phyloP scores from a whole-genome alignment of 2,888 invertebrate genomes.

The Mylabris sibirica region DNA sequence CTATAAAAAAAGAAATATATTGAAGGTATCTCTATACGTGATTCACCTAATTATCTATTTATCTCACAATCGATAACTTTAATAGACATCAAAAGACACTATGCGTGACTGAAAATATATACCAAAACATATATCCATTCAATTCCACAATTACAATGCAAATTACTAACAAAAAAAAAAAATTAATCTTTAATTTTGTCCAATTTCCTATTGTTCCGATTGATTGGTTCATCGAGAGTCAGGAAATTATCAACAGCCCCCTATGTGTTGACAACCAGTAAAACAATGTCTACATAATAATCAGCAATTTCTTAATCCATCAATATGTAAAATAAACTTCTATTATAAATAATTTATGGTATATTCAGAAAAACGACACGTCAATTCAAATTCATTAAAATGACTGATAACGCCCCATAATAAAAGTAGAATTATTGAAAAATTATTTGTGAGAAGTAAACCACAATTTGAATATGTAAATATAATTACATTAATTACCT shows the following conservation, averaged over 20 bases:
- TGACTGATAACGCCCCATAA: constrained; percentile 10
- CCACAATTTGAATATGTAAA: constrained; percentile 38
- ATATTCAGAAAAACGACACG: background rate
- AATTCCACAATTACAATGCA: constrained; percentile 12
- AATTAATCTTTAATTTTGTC: constrained; percentile 2
- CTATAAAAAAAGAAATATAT: constrained; percentile 21
- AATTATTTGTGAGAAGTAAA: constrained; percentile 29
- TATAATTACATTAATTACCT: constrained; percentile 36
- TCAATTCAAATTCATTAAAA: constrained; percentile 18
- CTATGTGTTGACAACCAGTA: constrained; percentile 25
- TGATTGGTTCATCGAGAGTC: background rate
- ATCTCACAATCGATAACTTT: constrained; percentile 31
- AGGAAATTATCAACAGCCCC: background rate
- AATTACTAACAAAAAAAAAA: background rate
- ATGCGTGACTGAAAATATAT: constrained; percentile 25
- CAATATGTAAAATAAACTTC: no score
- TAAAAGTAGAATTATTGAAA: constrained; percentile 5
- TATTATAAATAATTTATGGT: no score
- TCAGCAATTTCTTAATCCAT: background rate
- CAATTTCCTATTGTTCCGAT: background rate
- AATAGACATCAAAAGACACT: constrained; percentile 28
- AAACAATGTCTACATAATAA: constrained; percentile 17
- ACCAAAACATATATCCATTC: constrained; percentile 9
- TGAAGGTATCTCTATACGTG: constrained; percentile 25
- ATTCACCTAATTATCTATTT: constrained; percentile 36